Evolutionary conservation across 2,797 vertebrate genomes (phyloP).

Genomic region (Chelidonichthys spinosus): DNA sequence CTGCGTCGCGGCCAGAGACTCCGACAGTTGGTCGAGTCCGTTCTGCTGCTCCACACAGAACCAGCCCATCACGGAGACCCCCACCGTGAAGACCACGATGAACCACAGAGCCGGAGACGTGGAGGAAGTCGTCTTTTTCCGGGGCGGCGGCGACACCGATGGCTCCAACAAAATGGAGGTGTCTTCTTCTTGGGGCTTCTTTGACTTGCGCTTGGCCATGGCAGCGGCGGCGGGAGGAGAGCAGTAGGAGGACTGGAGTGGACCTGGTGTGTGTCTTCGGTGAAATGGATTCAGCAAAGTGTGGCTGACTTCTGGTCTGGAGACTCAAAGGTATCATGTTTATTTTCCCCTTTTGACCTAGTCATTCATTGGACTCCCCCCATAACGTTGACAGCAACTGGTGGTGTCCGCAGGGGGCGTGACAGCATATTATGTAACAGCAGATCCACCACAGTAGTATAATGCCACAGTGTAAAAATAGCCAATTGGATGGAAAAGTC

Average conservation of each 20-base stretch:
- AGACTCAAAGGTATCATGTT: constrained; percentile 25
- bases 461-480: not conserved
- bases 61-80: not conserved
- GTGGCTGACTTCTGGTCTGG: not conserved
- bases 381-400: constrained; percentile 20
- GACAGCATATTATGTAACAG: constrained; percentile 20
- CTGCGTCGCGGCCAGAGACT: constrained; percentile 4
- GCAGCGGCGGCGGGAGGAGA: not conserved
- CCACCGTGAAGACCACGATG: not conserved
- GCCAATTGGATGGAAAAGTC: not conserved
- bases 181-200: constrained; percentile 20
- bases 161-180: constrained; percentile 18
- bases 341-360: constrained; percentile 22
- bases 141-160: not conserved
- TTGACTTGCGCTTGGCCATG: constrained; percentile 32
- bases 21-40: constrained; percentile 1
- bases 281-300: not conserved
- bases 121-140: not conserved
- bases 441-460: not conserved
- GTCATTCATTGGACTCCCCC: constrained; percentile 40
- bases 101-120: not conserved
- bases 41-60: constrained; percentile 26
- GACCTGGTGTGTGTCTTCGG: not conserved
- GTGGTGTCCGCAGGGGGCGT: not conserved
- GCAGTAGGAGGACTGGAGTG: not conserved